Evolutionary conservation across 2,888 invertebrate species (phyloP).

Genomic region (Nyleta sp.): DNA sequence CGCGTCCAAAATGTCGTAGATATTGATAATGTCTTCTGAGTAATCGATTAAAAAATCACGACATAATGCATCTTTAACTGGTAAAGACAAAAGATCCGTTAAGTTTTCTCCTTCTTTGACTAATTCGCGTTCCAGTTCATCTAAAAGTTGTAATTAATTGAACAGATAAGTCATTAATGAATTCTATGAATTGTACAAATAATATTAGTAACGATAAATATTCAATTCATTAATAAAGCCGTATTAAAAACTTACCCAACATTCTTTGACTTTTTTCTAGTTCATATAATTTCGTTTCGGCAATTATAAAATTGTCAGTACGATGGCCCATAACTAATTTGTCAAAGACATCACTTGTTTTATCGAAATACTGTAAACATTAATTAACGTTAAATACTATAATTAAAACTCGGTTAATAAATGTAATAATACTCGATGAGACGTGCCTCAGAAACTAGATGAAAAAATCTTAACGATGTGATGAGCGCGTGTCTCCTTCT

Average conservation of each 20-base stretch:
- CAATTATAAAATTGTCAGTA: conserved; percentile 84
- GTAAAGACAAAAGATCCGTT: conserved; percentile 90
- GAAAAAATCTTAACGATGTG: conserved; percentile 89
- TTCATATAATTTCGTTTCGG: conserved; percentile 84
- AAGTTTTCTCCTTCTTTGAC: conserved; percentile 90
- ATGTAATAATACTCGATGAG: no score
- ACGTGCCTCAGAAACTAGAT: conserved; percentile 87
- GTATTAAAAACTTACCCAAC: conserved; percentile 86
- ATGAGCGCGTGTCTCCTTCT: conserved; percentile 89
- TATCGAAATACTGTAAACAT: conserved; percentile 84
- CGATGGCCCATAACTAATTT: conserved; percentile 86
- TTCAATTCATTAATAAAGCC: no score
- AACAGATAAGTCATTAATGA: no score
- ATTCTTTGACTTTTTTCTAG: conserved; percentile 85
- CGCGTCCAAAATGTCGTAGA: conserved; percentile 88
- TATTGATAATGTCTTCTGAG: conserved; percentile 88
- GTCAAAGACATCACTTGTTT: conserved; percentile 87
- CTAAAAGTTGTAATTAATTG: no score
- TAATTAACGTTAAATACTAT: no score
- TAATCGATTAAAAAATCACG: conserved; percentile 88
- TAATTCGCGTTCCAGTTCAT: conserved; percentile 86
- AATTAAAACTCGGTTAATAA: no score
- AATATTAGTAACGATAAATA: no score
- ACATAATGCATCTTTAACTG: conserved; percentile 90
- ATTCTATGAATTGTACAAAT: no score